phyloP scores from a whole-genome alignment of 2,113 vertebrate species.

The Mesocricetus auratus region DNA sequence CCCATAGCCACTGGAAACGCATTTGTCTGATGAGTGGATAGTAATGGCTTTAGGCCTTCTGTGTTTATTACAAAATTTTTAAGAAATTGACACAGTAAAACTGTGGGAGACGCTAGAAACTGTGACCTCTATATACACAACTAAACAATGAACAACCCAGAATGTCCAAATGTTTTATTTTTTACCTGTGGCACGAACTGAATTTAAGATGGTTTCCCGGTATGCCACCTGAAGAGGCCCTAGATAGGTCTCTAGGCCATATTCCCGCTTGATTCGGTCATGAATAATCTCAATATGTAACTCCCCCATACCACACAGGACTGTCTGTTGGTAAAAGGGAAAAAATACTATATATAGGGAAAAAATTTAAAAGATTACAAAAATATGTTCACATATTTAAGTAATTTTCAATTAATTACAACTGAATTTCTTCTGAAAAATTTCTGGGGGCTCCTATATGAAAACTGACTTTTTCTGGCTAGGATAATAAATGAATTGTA shows the following conservation, averaged over 20 bases:
- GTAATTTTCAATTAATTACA: constrained; percentile 41
- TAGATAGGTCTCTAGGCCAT: constrained; percentile 94
- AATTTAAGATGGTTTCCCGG: constrained; percentile 93
- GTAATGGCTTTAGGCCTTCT: not conserved
- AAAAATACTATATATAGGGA: not conserved
- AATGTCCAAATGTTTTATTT: not conserved
- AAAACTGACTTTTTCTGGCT: constrained; percentile 48
- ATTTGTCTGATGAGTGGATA: not conserved
- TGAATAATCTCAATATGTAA: constrained; percentile 98
- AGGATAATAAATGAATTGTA: not conserved
- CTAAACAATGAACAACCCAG: constrained; percentile 17
- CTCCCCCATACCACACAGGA: constrained; percentile 99
- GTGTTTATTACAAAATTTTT: not conserved
- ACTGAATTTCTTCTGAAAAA: not conserved
- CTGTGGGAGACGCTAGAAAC: not conserved
- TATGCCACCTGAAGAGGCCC: constrained; percentile 97
- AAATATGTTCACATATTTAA: constrained; percentile 53
- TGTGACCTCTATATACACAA: constrained; percentile 5
- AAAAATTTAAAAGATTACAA: not conserved
- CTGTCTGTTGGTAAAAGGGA: constrained; percentile 86
- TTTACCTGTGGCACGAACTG: constrained; percentile 89
- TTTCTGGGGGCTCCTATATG: not conserved
- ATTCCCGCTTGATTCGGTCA: constrained; percentile 96
- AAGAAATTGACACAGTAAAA: not conserved
- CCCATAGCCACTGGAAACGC: not conserved